Percentiles rank a stretch among this genome's conserved stretches.
phyloP scores from a whole-genome alignment of 2,113 vertebrate genomes.

The Boulengerochromis microlepis region DNA sequence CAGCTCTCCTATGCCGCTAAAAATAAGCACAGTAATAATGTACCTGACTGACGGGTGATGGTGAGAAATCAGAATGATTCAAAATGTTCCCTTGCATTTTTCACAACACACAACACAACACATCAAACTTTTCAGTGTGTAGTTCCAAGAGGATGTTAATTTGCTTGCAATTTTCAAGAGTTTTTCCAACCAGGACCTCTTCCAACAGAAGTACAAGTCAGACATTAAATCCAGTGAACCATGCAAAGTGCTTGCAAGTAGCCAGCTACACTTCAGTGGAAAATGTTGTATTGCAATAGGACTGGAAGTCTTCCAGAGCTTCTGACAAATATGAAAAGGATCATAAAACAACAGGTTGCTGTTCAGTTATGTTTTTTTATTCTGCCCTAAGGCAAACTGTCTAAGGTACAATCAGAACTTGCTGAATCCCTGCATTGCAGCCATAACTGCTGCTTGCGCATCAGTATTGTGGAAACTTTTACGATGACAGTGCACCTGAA shows the following conservation, averaged over 20 bases:
- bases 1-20: neutral
- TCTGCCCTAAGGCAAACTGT: conserved; percentile 19
- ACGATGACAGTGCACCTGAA: conserved; percentile 24
- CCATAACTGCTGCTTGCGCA: neutral
- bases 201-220: neutral
- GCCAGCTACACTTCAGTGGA: neutral
- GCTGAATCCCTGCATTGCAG: neutral
- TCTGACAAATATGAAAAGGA: conserved; percentile 27
- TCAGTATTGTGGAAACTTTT: conserved; percentile 33
- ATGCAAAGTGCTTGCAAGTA: conserved; percentile 2
- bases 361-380: conserved; percentile 38
- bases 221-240: conserved; percentile 18
- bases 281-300: neutral
- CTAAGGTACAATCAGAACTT: neutral
- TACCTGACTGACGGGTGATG: neutral
- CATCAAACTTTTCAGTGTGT: neutral
- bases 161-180: neutral
- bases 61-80: neutral
- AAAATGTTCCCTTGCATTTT: neutral
- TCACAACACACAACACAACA: neutral
- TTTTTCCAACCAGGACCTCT: neutral
- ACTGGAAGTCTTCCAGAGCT: neutral
- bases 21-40: neutral
- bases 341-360: conserved; percentile 52
- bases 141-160: neutral